A percentile compares a stretch with the other conserved stretches of the same genome.
These are phyloP conservation scores for Lepidocyrtoides sp. DNA, from an alignment of 2,888 invertebrate species.

Conservation along the genomic window DNA sequence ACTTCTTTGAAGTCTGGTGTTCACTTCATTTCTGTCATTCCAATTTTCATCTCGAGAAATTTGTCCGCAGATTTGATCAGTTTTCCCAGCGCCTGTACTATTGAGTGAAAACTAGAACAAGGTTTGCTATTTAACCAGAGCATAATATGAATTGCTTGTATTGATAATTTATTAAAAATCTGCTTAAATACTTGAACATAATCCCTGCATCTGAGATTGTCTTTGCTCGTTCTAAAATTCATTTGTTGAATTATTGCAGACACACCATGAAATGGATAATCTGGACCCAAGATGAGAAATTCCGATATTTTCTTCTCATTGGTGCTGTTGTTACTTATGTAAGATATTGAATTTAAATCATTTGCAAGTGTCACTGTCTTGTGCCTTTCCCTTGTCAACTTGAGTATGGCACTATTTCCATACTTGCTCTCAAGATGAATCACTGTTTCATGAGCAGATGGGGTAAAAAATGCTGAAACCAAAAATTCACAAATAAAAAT, in stretches of 20 bases:
- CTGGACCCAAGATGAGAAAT: conserved; percentile 65
- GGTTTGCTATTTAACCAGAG: too few relatives aligned
- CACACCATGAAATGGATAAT: conserved; percentile 68
- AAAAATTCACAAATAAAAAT: background rate
- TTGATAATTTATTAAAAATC: too few relatives aligned
- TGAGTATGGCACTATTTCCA: conserved; percentile 59
- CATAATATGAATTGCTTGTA: too few relatives aligned
- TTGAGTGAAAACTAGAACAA: conserved; percentile 32
- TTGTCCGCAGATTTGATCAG: conserved; percentile 62
- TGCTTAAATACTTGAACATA: conserved; percentile 44
- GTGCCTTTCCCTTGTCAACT: conserved; percentile 11
- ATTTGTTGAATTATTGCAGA: conserved; percentile 67
- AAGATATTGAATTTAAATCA: background rate
- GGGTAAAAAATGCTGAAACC: conserved; percentile 58
- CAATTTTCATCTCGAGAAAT: conserved; percentile 17
- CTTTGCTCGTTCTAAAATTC: conserved; percentile 38
- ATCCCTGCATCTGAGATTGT: conserved; percentile 30
- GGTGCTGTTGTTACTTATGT: background rate
- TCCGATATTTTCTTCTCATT: background rate
- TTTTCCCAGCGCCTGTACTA: background rate
- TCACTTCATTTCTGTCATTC: background rate
- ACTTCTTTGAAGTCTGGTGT: conserved; percentile 31
- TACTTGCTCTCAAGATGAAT: conserved; percentile 72
- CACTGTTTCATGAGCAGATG: conserved; percentile 26
- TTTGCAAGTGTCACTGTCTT: background rate